These are phyloP conservation scores for Orchestia grillus DNA, from an alignment of 1,140 invertebrate genomes.

Conservation along the genomic window DNA sequence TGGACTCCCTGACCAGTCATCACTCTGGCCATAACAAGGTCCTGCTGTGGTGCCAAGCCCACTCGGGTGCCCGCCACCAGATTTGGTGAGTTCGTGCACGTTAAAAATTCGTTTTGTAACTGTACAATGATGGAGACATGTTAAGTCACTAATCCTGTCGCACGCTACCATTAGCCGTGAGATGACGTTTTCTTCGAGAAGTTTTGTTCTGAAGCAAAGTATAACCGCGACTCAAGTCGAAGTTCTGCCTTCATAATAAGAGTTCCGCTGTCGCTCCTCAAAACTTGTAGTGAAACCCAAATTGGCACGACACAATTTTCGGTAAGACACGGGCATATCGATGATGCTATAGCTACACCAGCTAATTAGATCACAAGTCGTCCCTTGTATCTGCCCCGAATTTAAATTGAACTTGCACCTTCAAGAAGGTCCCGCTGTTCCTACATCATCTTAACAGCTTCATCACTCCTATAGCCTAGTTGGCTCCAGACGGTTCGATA, in stretches of 20 bases:
- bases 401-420: slow-evolving; percentile 27
- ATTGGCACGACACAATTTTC: neutral
- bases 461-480: slow-evolving; percentile 9
- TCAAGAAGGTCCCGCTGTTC: neutral
- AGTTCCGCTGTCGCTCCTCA: neutral
- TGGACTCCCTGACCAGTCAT: neutral
- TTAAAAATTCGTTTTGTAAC: neutral
- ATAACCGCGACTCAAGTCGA: neutral
- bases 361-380: slow-evolving; percentile 34
- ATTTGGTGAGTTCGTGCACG: neutral
- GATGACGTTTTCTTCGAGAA: neutral
- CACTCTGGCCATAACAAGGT: neutral
- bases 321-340: slow-evolving; percentile 5
- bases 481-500: neutral
- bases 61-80: neutral
- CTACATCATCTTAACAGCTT: slow-evolving; percentile 7
- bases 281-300: neutral
- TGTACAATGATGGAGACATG: neutral
- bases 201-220: neutral
- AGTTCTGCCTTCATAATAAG: neutral
- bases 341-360: slow-evolving; percentile 45
- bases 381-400: slow-evolving; percentile 21
- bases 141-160: neutral
- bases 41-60: neutral
- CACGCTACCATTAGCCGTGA: neutral